Conservation (phyloP, 2,888 invertebrate genomes). For the Ormyrus thymus region DNA sequence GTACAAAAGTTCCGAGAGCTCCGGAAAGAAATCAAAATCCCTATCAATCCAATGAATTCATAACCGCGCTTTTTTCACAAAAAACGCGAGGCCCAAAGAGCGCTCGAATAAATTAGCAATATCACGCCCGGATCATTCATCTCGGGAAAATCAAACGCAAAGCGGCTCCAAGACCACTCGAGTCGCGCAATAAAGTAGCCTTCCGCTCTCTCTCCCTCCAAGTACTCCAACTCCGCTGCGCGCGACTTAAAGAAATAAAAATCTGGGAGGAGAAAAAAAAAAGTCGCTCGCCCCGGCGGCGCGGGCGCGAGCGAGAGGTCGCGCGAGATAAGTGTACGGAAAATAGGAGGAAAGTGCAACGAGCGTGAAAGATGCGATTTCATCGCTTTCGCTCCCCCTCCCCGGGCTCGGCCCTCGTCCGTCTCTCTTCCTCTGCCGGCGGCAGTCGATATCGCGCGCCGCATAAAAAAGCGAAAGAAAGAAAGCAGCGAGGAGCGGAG, state of each 20-base stretch:
- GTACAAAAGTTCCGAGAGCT: too few relatives aligned
- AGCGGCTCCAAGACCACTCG: constrained; percentile 43
- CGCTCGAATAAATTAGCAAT: constrained; percentile 38
- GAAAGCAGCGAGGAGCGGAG: constrained; percentile 21
- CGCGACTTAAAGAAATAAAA: constrained; percentile 34
- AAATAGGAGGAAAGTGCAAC: constrained; percentile 58
- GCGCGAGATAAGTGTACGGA: constrained; percentile 52
- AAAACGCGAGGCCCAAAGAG: not conserved
- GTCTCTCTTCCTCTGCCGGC: constrained; percentile 43
- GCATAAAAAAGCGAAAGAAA: constrained; percentile 48
- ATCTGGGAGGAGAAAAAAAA: not conserved
- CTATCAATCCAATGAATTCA: too few relatives aligned
- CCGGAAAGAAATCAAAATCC: too few relatives aligned
- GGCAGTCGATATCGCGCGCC: constrained; percentile 2
- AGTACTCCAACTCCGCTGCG: not conserved
- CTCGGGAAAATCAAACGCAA: constrained; percentile 42
- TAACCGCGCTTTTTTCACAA: too few relatives aligned
- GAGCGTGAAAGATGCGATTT: constrained; percentile 61
- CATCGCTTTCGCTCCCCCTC: constrained; percentile 51
- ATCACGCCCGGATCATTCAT: constrained; percentile 47
- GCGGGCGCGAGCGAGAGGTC: not conserved
- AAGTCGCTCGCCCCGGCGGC: constrained; percentile 36
- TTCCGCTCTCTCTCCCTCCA: not conserved
- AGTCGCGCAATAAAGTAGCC: constrained; percentile 38
- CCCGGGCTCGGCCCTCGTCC: constrained; percentile 38